A percentile compares a stretch with the other conserved stretches of the same genome.
Conservation (phyloP, 2,888 invertebrate genomes). For the Hypomecis punctinalis region DNA sequence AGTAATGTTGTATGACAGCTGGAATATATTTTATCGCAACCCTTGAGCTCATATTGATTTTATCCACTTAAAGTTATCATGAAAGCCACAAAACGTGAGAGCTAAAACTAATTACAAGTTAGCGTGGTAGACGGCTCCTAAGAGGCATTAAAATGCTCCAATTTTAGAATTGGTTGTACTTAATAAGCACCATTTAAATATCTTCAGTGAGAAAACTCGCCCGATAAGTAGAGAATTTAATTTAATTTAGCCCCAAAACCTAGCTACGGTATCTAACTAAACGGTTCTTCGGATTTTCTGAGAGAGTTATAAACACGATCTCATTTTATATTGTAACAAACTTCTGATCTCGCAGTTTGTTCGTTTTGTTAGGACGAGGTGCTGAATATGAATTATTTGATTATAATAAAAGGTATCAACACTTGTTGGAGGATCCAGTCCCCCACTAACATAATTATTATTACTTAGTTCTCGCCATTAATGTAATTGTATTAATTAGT, state of each 20-base stretch:
- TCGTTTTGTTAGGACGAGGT: constrained; percentile 30
- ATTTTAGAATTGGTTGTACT: constrained; percentile 22
- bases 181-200: constrained; percentile 35
- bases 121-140: constrained; percentile 6
- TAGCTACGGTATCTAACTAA: constrained; percentile 53
- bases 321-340: constrained; percentile 50
- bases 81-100: constrained; percentile 5
- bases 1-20: no score
- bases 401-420: not conserved
- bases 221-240: constrained; percentile 65
- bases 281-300: constrained; percentile 54
- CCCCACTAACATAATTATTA: not conserved
- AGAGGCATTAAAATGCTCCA: constrained; percentile 33
- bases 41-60: no score
- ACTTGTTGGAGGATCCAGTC: no score
- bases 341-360: constrained; percentile 43
- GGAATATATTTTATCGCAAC: no score
- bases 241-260: constrained; percentile 60
- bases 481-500: no score
- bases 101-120: constrained; percentile 15
- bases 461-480: no score
- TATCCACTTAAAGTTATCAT: no score
- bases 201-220: constrained; percentile 52
- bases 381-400: constrained; percentile 5
- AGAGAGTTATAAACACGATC: constrained; percentile 52